phyloP scores from a whole-genome alignment of 2,888 invertebrate genomes.

The Andrena marginata region DNA sequence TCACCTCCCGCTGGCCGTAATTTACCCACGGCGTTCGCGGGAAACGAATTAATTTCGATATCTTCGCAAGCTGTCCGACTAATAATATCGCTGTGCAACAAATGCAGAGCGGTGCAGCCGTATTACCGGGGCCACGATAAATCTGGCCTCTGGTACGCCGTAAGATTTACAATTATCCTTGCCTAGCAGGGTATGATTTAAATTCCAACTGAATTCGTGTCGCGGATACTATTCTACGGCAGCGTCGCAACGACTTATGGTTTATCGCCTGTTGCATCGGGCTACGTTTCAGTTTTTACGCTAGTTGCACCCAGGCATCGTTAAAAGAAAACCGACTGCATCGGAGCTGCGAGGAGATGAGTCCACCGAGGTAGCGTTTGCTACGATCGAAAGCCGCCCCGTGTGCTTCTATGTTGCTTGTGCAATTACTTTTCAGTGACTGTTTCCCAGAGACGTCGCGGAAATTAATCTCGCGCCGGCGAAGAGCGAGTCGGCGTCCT shows the following conservation, averaged over 20 bases:
- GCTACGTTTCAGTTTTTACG: background rate
- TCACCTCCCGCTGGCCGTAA: background rate
- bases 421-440: constrained; percentile 35
- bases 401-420: background rate
- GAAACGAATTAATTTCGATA: constrained; percentile 48
- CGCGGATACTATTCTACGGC: constrained; percentile 54
- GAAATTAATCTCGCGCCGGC: constrained; percentile 51
- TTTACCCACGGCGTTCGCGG: background rate
- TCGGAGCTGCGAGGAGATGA: background rate
- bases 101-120: constrained; percentile 42
- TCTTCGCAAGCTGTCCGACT: constrained; percentile 45
- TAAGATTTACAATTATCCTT: constrained; percentile 62
- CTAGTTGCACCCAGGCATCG: background rate
- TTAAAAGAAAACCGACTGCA: background rate
- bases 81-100: constrained; percentile 55
- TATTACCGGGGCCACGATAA: constrained; percentile 59
- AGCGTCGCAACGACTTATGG: constrained; percentile 50
- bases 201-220: constrained; percentile 57
- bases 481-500: constrained; percentile 9
- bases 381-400: background rate
- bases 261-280: constrained; percentile 64
- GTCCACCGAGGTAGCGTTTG: background rate
- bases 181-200: constrained; percentile 55
- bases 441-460: constrained; percentile 33
- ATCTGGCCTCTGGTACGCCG: constrained; percentile 51